Conservation (phyloP, 2,797 vertebrate species). For the Enteromius radiatus region DNA sequence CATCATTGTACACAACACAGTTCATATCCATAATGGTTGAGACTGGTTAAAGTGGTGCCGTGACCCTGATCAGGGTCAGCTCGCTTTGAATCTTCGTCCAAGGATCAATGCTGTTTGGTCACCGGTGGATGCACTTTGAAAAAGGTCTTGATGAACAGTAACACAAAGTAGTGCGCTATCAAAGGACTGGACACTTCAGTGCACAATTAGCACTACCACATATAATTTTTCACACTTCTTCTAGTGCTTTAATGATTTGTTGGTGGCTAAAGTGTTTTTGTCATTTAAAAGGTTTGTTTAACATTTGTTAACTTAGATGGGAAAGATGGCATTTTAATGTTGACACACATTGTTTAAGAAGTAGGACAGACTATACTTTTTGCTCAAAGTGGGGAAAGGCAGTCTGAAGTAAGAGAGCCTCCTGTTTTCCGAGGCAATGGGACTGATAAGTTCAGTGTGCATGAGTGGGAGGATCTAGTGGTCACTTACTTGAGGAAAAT, state of each 20-base stretch:
- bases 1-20: not conserved
- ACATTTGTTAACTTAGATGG: no score
- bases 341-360: constrained; percentile 4
- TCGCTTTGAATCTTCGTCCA: not conserved
- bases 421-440: constrained; percentile 6
- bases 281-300: no score
- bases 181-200: no score
- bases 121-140: no score
- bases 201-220: no score
- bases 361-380: not conserved
- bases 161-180: no score
- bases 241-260: no score
- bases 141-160: no score
- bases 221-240: no score
- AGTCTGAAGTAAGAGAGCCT: constrained; percentile 45
- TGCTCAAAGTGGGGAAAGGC: not conserved
- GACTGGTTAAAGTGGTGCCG: constrained; percentile 16
- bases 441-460: constrained; percentile 9
- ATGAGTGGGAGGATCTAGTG: constrained; percentile 30
- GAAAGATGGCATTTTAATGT: no score
- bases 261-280: no score
- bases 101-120: constrained; percentile 5
- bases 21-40: not conserved
- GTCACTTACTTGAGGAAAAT: constrained; percentile 38
- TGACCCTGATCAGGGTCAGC: constrained; percentile 38